These are phyloP conservation scores for Paracentrotus lividus DNA, from an alignment of 53 echinoderm and acorn worm genomes.

Conservation along the genomic window DNA sequence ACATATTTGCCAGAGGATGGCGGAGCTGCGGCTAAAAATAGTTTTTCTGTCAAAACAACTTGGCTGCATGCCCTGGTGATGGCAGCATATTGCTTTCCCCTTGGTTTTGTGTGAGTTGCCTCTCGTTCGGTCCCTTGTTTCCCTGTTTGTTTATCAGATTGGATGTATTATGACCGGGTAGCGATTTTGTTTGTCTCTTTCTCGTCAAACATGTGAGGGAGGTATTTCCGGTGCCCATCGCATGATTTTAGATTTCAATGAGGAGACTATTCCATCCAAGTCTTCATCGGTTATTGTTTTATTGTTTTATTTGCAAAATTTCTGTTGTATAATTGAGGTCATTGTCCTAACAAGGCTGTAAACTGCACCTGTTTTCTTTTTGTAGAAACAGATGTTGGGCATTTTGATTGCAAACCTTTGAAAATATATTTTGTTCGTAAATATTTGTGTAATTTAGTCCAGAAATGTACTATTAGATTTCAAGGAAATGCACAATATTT, in stretches of 20 bases:
- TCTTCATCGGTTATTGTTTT: background rate
- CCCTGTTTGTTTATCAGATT: conserved; percentile 30
- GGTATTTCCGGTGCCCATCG: background rate
- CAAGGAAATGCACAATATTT: too few species aligned
- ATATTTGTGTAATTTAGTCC: too few species aligned
- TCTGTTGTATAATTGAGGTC: background rate
- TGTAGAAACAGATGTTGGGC: background rate
- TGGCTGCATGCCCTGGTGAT: conserved; percentile 57
- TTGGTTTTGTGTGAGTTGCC: background rate
- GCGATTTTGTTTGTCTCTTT: conserved; percentile 26
- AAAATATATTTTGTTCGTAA: background rate
- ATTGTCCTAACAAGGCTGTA: background rate
- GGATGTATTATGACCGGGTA: conserved; percentile 31
- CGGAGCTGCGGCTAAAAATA: conserved; percentile 59
- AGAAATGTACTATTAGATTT: too few species aligned
- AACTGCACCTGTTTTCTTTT: background rate
- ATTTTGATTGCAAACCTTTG: background rate
- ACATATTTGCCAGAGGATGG: conserved; percentile 71
- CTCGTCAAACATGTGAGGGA: background rate
- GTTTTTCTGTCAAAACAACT: conserved; percentile 73
- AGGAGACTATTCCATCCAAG: background rate
- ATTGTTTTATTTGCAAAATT: background rate
- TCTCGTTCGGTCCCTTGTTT: conserved; percentile 1
- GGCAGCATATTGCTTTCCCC: conserved; percentile 62
- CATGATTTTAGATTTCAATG: background rate